These are phyloP conservation scores for Chromoteleia sp. DNA, from an alignment of 2,888 invertebrate genomes.

Conservation along the genomic window DNA sequence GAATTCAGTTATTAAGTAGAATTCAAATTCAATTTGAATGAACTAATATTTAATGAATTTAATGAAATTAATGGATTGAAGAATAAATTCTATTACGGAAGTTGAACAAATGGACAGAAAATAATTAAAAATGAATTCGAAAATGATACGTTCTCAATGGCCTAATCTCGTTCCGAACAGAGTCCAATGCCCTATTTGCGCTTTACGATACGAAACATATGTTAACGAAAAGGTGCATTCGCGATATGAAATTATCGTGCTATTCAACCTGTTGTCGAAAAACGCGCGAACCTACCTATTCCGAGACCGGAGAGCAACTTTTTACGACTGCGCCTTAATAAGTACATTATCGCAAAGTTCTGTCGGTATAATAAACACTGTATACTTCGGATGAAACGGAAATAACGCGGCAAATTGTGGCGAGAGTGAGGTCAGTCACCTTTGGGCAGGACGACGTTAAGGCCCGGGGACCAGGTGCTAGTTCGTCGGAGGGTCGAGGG, in stretches of 20 bases:
- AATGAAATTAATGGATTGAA: too few relatives aligned
- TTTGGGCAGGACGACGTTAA: constrained; percentile 76
- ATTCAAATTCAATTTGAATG: too few relatives aligned
- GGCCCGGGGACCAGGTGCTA: constrained; percentile 75
- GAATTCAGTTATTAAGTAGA: too few relatives aligned
- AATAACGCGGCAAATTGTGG: constrained; percentile 73
- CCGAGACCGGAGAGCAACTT: constrained; percentile 8
- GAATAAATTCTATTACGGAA: too few relatives aligned
- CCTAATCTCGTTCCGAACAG: too few relatives aligned
- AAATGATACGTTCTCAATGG: too few relatives aligned
- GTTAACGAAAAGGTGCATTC: neutral
- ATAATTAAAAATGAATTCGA: too few relatives aligned
- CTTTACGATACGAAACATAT: too few relatives aligned
- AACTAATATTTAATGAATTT: too few relatives aligned
- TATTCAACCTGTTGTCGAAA: constrained; percentile 20
- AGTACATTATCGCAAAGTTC: constrained; percentile 22
- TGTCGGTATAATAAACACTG: constrained; percentile 23
- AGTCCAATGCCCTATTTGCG: too few relatives aligned
- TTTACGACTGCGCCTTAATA: constrained; percentile 33
- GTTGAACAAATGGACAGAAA: too few relatives aligned
- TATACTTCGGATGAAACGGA: constrained; percentile 39
- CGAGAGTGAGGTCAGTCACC: constrained; percentile 72
- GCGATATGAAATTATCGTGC: constrained; percentile 6
- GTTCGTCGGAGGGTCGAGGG: constrained; percentile 70
- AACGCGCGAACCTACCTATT: neutral